Base-by-base conservation (phyloP, 1,140 invertebrate genomes). In the Atta colombica region DNA sequence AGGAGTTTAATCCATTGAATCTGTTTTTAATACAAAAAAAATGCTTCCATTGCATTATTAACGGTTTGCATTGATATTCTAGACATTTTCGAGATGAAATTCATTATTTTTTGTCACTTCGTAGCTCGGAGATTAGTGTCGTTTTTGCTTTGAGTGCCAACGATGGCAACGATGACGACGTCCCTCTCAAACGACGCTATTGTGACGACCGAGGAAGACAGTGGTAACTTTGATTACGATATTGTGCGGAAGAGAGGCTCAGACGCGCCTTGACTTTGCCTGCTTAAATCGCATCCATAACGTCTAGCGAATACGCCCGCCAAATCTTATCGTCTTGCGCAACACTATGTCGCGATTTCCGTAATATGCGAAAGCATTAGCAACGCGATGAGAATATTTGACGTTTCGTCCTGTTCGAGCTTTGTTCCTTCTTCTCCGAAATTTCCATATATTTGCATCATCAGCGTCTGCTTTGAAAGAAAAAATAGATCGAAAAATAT, bases 171-270 rank as follows among this genome's bases (percentile, higher is more conserved):
- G 85, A 77, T 78, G 89, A 49, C 71, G 77, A 66, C 84, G 72
- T 92, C 88, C 90, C 89, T 84, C 86, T 86, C 90, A 92, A 94
- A 94, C 91, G 91, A 94, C 87, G 89, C 92, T 91, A 95, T 93
- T 94, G 94, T 94, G 85, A 84, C 80, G 35, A 61, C 82, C 85
- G 78, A 84, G 81, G 74, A 92, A 92, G 93, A 92, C 88, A 92
- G 91, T 91, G 92, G 85, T 90, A 89, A 89, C 92, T 95, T 94
- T 95, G 94, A 94, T 95, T 95, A 94, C 93, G 91, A 94, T 91
- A 95, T 94, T 94, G 94, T 95, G 90, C 88, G 75, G 84, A 91
- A 87, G 88, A 92, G 92, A 92, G 90, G 87, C 87, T 74, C 87
- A 74, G 86, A 84, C 81, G 81, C 87, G 84, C 87, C 89, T 88